A percentile compares a stretch with the other conserved stretches of the same genome.
phyloP scores from a whole-genome alignment of 2,113 vertebrate species.

The Eublepharis macularius region DNA sequence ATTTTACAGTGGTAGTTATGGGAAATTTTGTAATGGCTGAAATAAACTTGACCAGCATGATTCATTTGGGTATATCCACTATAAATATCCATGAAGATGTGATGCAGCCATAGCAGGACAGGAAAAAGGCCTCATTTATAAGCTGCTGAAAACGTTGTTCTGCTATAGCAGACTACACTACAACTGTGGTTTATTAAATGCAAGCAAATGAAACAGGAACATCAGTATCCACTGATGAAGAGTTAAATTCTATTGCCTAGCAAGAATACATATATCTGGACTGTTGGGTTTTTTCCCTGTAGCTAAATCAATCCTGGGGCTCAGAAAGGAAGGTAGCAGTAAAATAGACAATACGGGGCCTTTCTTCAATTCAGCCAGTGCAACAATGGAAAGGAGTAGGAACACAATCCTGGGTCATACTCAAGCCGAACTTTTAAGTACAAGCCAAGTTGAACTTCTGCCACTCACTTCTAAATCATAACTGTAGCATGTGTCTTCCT shows the following conservation, averaged over 20 bases:
- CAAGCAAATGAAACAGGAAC: background rate
- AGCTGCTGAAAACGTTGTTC: background rate
- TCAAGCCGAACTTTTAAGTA: background rate
- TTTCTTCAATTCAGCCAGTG: background rate
- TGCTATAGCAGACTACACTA: no score
- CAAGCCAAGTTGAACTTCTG: background rate
- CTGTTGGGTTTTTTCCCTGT: background rate
- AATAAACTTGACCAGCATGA: no score
- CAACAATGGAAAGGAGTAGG: background rate
- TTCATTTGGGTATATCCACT: no score
- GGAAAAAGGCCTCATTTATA: background rate
- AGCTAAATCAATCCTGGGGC: background rate
- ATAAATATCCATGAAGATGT: no score
- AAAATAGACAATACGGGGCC: background rate
- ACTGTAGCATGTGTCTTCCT: background rate
- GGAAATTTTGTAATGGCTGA: background rate
- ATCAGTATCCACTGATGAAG: background rate
- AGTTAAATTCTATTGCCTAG: background rate
- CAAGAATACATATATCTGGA: background rate
- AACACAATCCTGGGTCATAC: background rate
- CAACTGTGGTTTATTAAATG: background rate
- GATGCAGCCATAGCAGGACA: no score
- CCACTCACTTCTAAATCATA: background rate
- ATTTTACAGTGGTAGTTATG: background rate
- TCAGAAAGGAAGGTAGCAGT: no score